Base-by-base conservation (phyloP, 1,140 invertebrate genomes). In the Dinoponera quadriceps region DNA sequence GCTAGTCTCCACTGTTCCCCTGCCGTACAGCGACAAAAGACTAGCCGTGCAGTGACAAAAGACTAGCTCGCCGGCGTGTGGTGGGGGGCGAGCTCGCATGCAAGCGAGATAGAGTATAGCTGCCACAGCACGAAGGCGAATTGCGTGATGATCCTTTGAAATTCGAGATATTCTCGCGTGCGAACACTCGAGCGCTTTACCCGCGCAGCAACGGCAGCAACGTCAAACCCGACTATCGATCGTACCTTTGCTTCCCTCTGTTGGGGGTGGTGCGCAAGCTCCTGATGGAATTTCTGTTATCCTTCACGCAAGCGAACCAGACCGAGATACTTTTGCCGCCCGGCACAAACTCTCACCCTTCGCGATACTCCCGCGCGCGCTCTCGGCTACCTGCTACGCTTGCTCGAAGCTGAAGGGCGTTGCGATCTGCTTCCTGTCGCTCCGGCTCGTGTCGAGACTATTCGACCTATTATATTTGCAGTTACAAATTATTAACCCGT, bases 171-270 rank as follows among this genome's bases (percentile, higher is more conserved):
- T 54, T 54, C 60, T 59, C 59, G 74, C 49, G 33, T 66, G 11
- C 13, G 29, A n/a, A 9, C 29, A 20, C 60, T 16, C 49, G 7
- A 55, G 27, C 49, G 63, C 11, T 16, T 55, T 55, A 48, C 16
- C 33, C 48, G 48, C 33, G 48, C 60, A 33, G 16, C 27, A 20
- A 18, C 38, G 33, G 69, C 54, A 44, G 22, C 75, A 48, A 11
- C 38, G 7, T 9, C 38, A 3, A 44, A 57, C 65, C 25, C 25
- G 4, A 1, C 44, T 80, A 80, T 80, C 38, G 75, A 80, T 80
- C 75, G 69, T 71, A 87, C 69, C n/a, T 55, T 49, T 44, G 54
- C 38, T 72, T 65, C 86, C 85, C 82, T 88, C 86, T 88, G 33
- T 72, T 38, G 55, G 51, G 3, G 4, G 9, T 25, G 3, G 0